Evolutionary conservation across 2,797 vertebrate species (phyloP).

Genomic region (Rhinatrema bivittatum): DNA sequence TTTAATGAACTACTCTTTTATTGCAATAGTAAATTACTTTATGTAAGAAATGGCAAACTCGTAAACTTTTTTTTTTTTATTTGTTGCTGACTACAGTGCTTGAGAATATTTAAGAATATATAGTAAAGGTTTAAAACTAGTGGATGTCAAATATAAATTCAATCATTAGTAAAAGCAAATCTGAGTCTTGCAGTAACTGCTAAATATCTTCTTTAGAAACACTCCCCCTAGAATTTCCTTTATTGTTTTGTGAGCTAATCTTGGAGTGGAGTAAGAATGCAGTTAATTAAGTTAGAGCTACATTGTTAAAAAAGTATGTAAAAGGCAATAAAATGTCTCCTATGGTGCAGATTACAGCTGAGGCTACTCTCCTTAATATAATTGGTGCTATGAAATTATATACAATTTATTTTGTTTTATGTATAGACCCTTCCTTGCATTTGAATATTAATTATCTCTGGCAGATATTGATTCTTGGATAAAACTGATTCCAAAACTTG

Average conservation of each 20-base stretch:
- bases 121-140: constrained; percentile 19
- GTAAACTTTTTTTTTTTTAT: constrained; percentile 4
- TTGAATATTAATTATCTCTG: background rate
- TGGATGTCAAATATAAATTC: constrained; percentile 25
- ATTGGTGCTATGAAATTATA: constrained; percentile 3
- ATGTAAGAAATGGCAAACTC: constrained; percentile 8
- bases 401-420: background rate
- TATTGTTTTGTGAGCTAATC: constrained; percentile 24
- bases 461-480: background rate
- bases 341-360: constrained; percentile 11
- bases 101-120: constrained; percentile 29
- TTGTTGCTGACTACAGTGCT: constrained; percentile 14
- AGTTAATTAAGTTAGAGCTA: constrained; percentile 30
- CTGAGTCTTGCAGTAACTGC: constrained; percentile 16
- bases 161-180: constrained; percentile 25
- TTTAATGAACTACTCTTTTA: constrained; percentile 31
- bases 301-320: constrained; percentile 17
- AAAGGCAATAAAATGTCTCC: constrained; percentile 21
- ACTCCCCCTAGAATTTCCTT: constrained; percentile 25
- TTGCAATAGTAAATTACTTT: constrained; percentile 39
- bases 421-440: background rate
- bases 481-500: no score
- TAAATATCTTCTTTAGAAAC: constrained; percentile 26
- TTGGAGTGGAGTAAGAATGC: constrained; percentile 16
- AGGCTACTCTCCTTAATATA: constrained; percentile 16